Evolutionary conservation across 2,888 invertebrate species (phyloP).

Genomic region (Saturnia pavonia): DNA sequence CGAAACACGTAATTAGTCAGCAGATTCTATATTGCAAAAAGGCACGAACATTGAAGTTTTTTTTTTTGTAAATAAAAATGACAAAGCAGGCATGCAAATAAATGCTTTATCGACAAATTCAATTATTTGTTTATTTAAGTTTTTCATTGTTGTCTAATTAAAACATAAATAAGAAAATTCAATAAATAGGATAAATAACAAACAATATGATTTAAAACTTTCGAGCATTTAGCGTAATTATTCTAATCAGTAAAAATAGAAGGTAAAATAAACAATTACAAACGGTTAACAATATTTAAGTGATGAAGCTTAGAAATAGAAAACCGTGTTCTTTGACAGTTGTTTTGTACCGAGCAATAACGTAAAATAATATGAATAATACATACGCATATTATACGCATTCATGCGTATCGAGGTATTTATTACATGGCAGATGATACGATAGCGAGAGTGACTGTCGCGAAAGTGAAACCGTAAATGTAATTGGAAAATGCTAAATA

Average conservation of each 20-base stretch:
- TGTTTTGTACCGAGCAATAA: conserved; percentile 17
- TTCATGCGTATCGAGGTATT: conserved; percentile 50
- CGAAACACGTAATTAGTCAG: too few relatives aligned
- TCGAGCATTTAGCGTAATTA: too few relatives aligned
- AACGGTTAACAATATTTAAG: neutral
- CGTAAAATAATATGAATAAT: conserved; percentile 42
- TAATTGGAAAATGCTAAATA: conserved; percentile 30
- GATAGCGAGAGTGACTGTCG: conserved; percentile 49
- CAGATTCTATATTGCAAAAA: too few relatives aligned
- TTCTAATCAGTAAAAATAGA: neutral
- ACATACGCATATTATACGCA: conserved; percentile 35
- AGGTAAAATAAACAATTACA: neutral
- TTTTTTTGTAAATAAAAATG: too few relatives aligned
- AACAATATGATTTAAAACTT: neutral
- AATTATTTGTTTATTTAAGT: neutral
- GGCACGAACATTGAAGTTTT: too few relatives aligned
- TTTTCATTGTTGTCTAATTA: neutral
- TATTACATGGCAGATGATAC: conserved; percentile 53
- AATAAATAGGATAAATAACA: neutral
- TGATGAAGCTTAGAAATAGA: neutral
- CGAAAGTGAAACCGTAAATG: conserved; percentile 61
- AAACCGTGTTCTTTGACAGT: neutral
- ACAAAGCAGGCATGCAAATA: neutral
- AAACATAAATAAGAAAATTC: neutral
- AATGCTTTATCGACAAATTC: neutral